Evolutionary conservation across 2,113 vertebrate genomes (phyloP).

Genomic region (Nettapus auritus): DNA sequence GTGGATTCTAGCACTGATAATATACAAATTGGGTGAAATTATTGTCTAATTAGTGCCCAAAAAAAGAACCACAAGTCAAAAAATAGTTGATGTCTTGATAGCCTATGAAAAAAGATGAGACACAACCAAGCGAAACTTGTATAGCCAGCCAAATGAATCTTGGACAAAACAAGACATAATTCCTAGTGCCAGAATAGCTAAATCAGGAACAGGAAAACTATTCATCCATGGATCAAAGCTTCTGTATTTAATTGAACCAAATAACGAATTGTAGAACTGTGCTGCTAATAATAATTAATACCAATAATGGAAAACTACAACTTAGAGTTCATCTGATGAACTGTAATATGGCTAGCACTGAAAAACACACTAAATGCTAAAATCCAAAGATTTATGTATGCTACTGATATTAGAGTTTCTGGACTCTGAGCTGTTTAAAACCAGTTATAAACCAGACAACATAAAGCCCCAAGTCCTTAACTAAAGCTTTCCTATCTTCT

Average conservation of each 20-base stretch:
- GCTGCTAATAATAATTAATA: conserved; percentile 20
- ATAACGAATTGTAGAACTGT: neutral
- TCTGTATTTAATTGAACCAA: neutral
- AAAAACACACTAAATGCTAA: neutral
- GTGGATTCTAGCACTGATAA: conserved; percentile 7
- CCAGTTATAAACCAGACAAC: neutral
- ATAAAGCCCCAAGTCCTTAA: neutral
- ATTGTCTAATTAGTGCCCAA: conserved; percentile 14
- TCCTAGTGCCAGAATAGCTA: conserved; percentile 32
- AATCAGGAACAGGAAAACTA: conserved; percentile 10
- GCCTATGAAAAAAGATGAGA: neutral
- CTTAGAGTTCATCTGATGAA: neutral
- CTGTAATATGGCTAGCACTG: neutral
- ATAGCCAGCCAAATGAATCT: conserved; percentile 29
- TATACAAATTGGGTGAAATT: neutral
- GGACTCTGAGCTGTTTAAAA: neutral
- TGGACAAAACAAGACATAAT: conserved; percentile 42
- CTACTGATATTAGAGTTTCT: neutral
- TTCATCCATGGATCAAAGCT: neutral
- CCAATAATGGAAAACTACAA: neutral
- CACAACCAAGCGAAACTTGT: neutral
- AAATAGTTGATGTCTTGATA: conserved; percentile 33
- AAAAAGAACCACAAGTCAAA: conserved; percentile 19
- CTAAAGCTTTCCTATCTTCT: neutral
- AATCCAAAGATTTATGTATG: neutral